Base-by-base conservation (phyloP, 2,113 vertebrate species). In the Austrofundulus limnaeus region DNA sequence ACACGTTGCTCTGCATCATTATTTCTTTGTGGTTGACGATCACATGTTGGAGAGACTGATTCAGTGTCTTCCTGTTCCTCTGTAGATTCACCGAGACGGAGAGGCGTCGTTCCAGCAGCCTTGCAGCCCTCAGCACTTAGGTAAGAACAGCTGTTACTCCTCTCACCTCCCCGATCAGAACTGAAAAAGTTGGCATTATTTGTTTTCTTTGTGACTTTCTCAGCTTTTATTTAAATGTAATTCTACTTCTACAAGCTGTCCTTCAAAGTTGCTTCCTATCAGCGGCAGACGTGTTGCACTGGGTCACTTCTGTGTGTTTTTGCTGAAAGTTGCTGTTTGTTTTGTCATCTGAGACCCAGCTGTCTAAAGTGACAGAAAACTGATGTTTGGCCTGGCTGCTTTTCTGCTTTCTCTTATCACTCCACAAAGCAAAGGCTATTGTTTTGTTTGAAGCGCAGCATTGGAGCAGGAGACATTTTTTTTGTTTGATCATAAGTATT, bases 21-120 rank as follows among this genome's bases (percentile, higher is more conserved):
- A 66, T 66, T 71, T 83, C 81, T 78, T 59, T 69, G 75, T 61
- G 73, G 77, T 57, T 84, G 84, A 83, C 45, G 73, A 77, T 93
- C 88, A 91, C 89, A 91, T 92, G 88, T 64, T 72, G 82, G 76
- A 64, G 80, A 71, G 72, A 68, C 84, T 92, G 78, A 86, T 87
- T 85, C 83, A 85, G 67, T 79, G 77, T 87, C 85, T 88, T 90
- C 86, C 88, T 91, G 81, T 91, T 88, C 80, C 81, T 86, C 54
- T 74, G 54, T 53, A 93, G 92, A 92, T 93, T 53, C 91, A 93
- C 70, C 84, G 90, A 87, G 92, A 93, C 72, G 81, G 81, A 70
- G 90, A 92, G 64, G 16, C 83, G n/a, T 74, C 88, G 39, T 87
- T 85, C 72, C 85, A 69, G 66, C 79, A 78, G 64, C 82, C 87